phyloP scores from a whole-genome alignment of 2,113 vertebrate genomes.

The Proteles cristata region DNA sequence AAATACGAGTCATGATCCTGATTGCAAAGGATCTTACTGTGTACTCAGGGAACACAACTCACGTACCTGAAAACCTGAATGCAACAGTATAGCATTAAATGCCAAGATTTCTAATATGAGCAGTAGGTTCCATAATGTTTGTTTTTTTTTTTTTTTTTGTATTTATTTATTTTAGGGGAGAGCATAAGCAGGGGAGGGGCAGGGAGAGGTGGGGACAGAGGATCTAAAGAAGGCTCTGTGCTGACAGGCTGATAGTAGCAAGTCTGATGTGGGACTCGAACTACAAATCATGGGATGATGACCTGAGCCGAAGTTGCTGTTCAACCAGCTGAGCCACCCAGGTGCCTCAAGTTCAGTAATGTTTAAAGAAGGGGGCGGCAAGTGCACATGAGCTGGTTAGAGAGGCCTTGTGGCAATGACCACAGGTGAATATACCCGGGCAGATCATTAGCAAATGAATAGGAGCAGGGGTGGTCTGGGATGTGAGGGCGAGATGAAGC shows the following conservation, averaged over 20 bases:
- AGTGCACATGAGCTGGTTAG: background rate
- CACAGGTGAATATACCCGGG: background rate
- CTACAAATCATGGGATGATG: too few relatives aligned
- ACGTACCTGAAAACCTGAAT: background rate
- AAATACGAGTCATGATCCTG: background rate
- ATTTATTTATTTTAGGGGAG: too few relatives aligned
- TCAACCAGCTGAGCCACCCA: too few relatives aligned
- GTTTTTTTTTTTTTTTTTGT: background rate
- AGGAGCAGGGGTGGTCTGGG: background rate
- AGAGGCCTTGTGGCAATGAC: background rate
- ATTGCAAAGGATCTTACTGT: background rate
- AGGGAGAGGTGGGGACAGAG: too few relatives aligned
- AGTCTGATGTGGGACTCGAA: too few relatives aligned
- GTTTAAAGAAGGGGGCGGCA: background rate
- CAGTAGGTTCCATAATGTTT: background rate
- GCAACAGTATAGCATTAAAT: background rate
- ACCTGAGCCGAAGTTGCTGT: too few relatives aligned
- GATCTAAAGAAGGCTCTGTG: too few relatives aligned
- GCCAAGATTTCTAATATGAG: background rate
- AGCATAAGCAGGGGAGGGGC: too few relatives aligned
- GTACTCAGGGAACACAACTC: background rate
- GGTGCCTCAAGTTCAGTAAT: background rate
- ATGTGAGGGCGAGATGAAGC: too few relatives aligned
- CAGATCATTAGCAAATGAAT: background rate
- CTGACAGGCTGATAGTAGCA: too few relatives aligned